phyloP scores from a whole-genome alignment of 2,113 vertebrate species.

The Acanthochromis polyacanthus region DNA sequence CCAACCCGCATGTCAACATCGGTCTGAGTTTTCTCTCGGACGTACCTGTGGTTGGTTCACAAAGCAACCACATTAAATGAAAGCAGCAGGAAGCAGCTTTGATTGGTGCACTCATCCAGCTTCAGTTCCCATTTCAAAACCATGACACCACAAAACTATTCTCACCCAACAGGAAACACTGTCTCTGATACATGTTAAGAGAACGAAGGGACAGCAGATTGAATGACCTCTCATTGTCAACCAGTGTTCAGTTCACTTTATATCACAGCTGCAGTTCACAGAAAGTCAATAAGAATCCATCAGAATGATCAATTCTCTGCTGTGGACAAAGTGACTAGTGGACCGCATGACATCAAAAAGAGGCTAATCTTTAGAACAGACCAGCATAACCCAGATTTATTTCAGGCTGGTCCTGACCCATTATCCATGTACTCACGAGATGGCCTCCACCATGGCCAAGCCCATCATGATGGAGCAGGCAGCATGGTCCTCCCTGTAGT shows the following conservation, averaged over 20 bases:
- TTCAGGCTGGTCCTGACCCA: not conserved
- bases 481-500: slow-evolving; percentile 94
- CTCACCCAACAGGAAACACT: no score
- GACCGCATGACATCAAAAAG: not conserved
- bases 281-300: slow-evolving; percentile 34
- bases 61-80: not conserved
- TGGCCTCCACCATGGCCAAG: slow-evolving; percentile 97
- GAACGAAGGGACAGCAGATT: not conserved
- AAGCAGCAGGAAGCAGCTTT: not conserved
- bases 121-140: no score
- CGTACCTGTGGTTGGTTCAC: slow-evolving; percentile 83
- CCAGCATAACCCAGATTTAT: no score
- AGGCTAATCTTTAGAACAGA: not conserved
- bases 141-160: no score
- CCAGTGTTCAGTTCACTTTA: not conserved
- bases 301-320: slow-evolving; percentile 19
- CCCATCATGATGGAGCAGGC: slow-evolving; percentile 97
- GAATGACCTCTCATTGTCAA: slow-evolving; percentile 19
- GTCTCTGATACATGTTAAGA: no score
- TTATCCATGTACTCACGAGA: slow-evolving; percentile 88
- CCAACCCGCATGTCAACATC: slow-evolving; percentile 97
- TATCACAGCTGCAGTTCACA: slow-evolving; percentile 20
- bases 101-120: no score
- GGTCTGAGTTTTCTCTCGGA: slow-evolving; percentile 93
- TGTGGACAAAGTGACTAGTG: not conserved